Conservation (phyloP, 2,888 invertebrate species). For the Trichopria drosophilae region DNA sequence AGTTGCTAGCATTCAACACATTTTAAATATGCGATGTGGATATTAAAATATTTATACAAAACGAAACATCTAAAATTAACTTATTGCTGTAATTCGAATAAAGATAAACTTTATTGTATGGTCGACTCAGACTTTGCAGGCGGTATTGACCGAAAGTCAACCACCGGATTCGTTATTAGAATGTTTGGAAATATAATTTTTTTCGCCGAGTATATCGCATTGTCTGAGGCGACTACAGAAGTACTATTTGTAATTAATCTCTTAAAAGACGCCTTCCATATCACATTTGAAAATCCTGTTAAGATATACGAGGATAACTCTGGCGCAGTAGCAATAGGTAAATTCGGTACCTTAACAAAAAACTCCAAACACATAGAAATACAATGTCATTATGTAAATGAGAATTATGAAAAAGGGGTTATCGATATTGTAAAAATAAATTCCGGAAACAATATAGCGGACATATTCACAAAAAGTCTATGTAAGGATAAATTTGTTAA, state of each 20-base stretch:
- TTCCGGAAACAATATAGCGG: constrained; percentile 19
- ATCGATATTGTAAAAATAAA: constrained; percentile 28
- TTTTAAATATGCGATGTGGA: constrained; percentile 26
- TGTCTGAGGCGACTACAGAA: constrained; percentile 27
- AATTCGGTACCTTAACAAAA: constrained; percentile 30
- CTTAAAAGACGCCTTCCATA: constrained; percentile 7
- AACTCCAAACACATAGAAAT: constrained; percentile 30
- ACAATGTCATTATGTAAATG: constrained; percentile 29
- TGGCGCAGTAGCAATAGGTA: constrained; percentile 22
- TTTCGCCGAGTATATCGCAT: constrained; percentile 31
- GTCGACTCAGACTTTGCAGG: constrained; percentile 32
- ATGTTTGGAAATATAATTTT: no score
- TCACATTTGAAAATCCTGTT: constrained; percentile 15
- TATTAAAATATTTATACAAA: constrained; percentile 27
- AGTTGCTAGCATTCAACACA: constrained; percentile 21
- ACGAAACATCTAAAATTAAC: constrained; percentile 26
- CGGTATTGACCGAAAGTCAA: constrained; percentile 30
- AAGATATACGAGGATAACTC: constrained; percentile 24
- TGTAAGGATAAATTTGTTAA: not conserved
- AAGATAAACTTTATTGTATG: constrained; percentile 16
- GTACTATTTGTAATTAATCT: constrained; percentile 14
- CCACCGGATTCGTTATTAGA: constrained; percentile 30
- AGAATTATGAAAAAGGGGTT: constrained; percentile 20
- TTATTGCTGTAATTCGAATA: constrained; percentile 8
- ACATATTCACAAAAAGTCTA: constrained; percentile 15